These are phyloP conservation scores for human DNA, from an alignment of 2,113 vertebrate genomes.

Conservation along the genomic window GRCh38 chr12:112254001-112254500, in stretches of 20 bases:
- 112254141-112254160: slow-evolving; percentile 98
- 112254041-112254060: slow-evolving; percentile 99
- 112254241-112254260: slow-evolving; percentile 64
- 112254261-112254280: slow-evolving; percentile 52
- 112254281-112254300: slow-evolving; percentile 42
- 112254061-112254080: slow-evolving; percentile 98
- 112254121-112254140: slow-evolving; percentile 99
- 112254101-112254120: slow-evolving; percentile 98
- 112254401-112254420: slow-evolving; percentile 25
- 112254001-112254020: slow-evolving; percentile 70
- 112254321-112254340: background rate
- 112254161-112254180: slow-evolving; percentile 91
- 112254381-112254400: background rate
- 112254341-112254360: slow-evolving; percentile 24
- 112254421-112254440: background rate
- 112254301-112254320: background rate
- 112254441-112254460: slow-evolving; percentile 22
- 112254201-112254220: slow-evolving; percentile 87
- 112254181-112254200: slow-evolving; percentile 88
- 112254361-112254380: slow-evolving; percentile 18
- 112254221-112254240: slow-evolving; percentile 83
- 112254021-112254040: slow-evolving; percentile 75
- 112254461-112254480: background rate
- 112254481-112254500: slow-evolving; percentile 21
- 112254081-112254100: slow-evolving; percentile 98